A percentile compares a stretch with the other conserved stretches of the same genome.
These are phyloP conservation scores for Gambelia wislizenii DNA, from an alignment of 2,797 vertebrate species.

Conservation along the genomic window DNA sequence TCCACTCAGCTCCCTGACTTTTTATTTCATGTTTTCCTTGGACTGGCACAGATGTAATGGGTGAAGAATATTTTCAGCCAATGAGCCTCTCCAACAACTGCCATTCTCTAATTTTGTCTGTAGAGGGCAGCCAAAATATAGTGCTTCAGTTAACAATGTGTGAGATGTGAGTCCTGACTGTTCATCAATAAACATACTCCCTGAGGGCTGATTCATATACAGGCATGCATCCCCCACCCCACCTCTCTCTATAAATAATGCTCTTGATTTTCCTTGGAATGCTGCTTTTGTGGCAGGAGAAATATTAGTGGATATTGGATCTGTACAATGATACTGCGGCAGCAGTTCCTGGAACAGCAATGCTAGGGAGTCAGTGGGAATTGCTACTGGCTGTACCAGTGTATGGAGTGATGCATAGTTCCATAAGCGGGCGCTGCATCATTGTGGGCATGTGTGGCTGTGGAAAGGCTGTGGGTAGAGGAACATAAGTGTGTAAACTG, in stretches of 20 bases:
- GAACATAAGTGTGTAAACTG: not conserved
- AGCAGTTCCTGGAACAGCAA: not conserved
- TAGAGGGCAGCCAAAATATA: constrained; percentile 67
- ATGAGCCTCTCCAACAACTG: constrained; percentile 56
- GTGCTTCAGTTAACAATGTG: constrained; percentile 28
- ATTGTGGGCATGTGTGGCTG: not conserved
- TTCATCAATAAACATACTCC: not conserved
- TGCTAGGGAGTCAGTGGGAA: not conserved
- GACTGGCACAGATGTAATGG: constrained; percentile 64
- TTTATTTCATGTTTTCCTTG: constrained; percentile 73
- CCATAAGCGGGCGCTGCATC: not conserved
- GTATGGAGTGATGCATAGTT: not conserved
- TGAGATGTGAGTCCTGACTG: constrained; percentile 4
- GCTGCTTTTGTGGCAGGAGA: not conserved
- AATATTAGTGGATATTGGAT: not conserved
- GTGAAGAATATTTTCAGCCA: constrained; percentile 62
- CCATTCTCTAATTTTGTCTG: constrained; percentile 64
- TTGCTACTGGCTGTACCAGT: not conserved
- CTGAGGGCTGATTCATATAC: constrained; percentile 25
- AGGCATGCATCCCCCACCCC: not conserved
- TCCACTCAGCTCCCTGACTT: constrained; percentile 72
- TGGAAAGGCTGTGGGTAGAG: not conserved
- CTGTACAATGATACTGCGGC: too few relatives aligned
- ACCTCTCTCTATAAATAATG: not conserved
- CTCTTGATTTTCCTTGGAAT: constrained; percentile 19